phyloP scores from a whole-genome alignment of 2,888 invertebrate genomes.

The Coenonympha arcania region DNA sequence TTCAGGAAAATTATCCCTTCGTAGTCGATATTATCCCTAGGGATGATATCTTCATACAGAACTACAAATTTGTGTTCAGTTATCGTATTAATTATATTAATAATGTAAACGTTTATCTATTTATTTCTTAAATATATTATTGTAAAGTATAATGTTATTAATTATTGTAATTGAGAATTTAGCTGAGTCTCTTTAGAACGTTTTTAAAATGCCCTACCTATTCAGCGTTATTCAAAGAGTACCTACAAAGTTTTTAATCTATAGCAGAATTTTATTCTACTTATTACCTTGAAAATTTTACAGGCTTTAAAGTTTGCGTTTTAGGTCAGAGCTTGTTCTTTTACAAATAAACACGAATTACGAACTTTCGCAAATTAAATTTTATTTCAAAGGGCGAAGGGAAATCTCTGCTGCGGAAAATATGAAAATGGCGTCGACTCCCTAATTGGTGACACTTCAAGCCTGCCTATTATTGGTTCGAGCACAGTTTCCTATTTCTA shows the following conservation, averaged over 20 bases:
- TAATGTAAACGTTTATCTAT: no score
- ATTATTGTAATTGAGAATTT: no score
- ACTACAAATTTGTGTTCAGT: neutral
- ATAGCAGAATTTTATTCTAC: no score
- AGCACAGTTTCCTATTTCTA: slow-evolving; percentile 21
- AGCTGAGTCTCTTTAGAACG: no score
- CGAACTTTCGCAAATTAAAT: neutral
- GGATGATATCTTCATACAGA: neutral
- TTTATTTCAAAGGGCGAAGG: slow-evolving; percentile 11
- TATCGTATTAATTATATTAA: no score
- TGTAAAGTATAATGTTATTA: no score
- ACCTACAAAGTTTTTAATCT: no score
- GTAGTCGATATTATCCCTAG: neutral
- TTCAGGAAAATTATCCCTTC: slow-evolving; percentile 35
- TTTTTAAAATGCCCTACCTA: no score
- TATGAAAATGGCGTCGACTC: slow-evolving; percentile 22
- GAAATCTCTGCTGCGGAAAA: slow-evolving; percentile 1
- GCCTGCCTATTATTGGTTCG: slow-evolving; percentile 31
- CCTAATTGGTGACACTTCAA: slow-evolving; percentile 37
- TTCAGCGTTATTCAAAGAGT: no score
- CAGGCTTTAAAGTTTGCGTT: no score
- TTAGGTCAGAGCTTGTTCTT: neutral
- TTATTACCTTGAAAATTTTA: no score
- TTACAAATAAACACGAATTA: neutral
- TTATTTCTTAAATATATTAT: no score